These are phyloP conservation scores for Tokudaia tokunoshimensis DNA, from an alignment of 2,797 vertebrate genomes.

Conservation along the genomic window DNA sequence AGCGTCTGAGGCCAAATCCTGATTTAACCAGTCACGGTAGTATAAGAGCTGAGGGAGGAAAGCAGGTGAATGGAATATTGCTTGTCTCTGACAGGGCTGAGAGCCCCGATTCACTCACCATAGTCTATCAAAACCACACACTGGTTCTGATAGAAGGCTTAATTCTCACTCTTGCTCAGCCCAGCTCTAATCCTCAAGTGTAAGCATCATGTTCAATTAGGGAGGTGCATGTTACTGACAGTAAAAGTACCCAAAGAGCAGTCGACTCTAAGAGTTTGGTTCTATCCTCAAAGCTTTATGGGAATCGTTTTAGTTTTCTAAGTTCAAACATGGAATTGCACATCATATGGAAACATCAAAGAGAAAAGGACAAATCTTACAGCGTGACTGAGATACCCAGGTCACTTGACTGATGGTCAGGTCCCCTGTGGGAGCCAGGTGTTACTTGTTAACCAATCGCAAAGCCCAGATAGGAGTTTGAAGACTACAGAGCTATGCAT, in stretches of 20 bases:
- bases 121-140: not conserved
- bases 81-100: slow-evolving; percentile 54
- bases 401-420: not conserved
- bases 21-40: slow-evolving; percentile 81
- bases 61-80: slow-evolving; percentile 64
- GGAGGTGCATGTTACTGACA: not conserved
- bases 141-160: not conserved
- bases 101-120: not conserved
- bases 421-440: not conserved
- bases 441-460: not conserved
- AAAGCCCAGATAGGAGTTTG: not conserved
- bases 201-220: slow-evolving; percentile 29
- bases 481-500: not conserved
- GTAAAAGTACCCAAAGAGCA: not conserved
- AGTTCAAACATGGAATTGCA: not conserved
- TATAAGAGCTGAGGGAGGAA: slow-evolving; percentile 62
- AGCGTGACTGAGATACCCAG: not conserved
- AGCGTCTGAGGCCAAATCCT: slow-evolving; percentile 87
- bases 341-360: not conserved
- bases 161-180: not conserved
- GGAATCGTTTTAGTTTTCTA: not conserved
- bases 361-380: not conserved
- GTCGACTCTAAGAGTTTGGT: not conserved
- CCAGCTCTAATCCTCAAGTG: not conserved
- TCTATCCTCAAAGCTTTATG: slow-evolving; percentile 19